Percentiles rank a stretch among this genome's conserved stretches.
Evolutionary conservation across 1,140 invertebrate species (phyloP).

Genomic region (Zaprionus camerounensis): DNA sequence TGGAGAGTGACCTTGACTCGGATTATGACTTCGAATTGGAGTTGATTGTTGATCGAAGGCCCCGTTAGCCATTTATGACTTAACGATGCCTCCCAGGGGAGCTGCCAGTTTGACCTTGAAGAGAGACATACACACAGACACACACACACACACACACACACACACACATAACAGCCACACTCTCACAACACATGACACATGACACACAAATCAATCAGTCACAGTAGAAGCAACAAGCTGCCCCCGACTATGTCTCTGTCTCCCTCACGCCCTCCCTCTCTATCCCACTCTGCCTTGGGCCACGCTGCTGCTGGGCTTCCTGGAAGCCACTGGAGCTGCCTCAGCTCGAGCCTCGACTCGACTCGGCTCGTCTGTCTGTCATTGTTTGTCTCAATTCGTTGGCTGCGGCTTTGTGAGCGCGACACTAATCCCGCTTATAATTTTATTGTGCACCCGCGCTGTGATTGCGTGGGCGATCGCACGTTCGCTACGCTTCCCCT

Average conservation of each 20-base stretch:
- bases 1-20: slow-evolving; percentile 13
- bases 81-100: slow-evolving; percentile 41
- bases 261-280: not conserved
- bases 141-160: not conserved
- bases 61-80: slow-evolving; percentile 41
- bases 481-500: not conserved
- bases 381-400: slow-evolving; percentile 75
- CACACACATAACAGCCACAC: not conserved
- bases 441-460: slow-evolving; percentile 62
- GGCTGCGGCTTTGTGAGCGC: slow-evolving; percentile 44
- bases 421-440: slow-evolving; percentile 81
- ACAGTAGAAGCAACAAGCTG: slow-evolving; percentile 50
- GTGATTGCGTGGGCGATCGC: slow-evolving; percentile 33
- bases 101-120: slow-evolving; percentile 54
- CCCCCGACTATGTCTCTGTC: not conserved
- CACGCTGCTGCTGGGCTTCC: slow-evolving; percentile 19
- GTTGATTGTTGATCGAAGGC: slow-evolving; percentile 25
- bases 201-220: slow-evolving; percentile 75
- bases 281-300: too few relatives aligned
- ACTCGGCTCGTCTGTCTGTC: slow-evolving; percentile 47
- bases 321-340: slow-evolving; percentile 27
- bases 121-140: not conserved
- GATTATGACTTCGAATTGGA: slow-evolving; percentile 16
- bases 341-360: not conserved
- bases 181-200: slow-evolving; percentile 4